A percentile compares a stretch with the other conserved stretches of the same genome.
These are phyloP conservation scores for Venusia cambrica DNA, from an alignment of 2,888 invertebrate genomes.

Conservation along the genomic window DNA sequence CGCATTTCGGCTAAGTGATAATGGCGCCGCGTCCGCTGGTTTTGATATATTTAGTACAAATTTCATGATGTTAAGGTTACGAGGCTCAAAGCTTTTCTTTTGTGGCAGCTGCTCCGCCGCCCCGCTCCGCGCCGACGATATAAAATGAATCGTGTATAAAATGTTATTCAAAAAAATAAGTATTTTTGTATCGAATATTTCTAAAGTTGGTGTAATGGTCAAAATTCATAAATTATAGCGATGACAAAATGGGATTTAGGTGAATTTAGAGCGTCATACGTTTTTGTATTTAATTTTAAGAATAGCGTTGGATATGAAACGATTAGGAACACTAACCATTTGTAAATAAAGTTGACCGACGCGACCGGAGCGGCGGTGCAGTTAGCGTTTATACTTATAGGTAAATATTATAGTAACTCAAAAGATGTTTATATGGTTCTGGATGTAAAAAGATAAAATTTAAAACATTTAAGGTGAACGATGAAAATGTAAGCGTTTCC, in stretches of 20 bases:
- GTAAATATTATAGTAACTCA: constrained; percentile 80
- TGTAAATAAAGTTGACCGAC: constrained; percentile 81
- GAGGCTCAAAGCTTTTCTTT: constrained; percentile 81
- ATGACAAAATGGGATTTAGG: constrained; percentile 75
- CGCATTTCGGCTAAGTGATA: constrained; percentile 80
- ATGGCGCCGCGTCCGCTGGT: constrained; percentile 72
- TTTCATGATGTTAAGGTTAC: constrained; percentile 80
- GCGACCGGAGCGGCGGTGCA: constrained; percentile 54
- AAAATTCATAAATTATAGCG: constrained; percentile 82
- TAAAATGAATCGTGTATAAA: constrained; percentile 77
- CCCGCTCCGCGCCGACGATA: constrained; percentile 53
- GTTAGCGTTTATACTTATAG: constrained; percentile 71
- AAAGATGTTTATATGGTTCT: constrained; percentile 82
- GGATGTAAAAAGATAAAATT: constrained; percentile 79
- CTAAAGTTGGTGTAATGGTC: constrained; percentile 82
- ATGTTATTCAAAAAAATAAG: constrained; percentile 81
- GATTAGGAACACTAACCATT: constrained; percentile 87
- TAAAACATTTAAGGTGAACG: constrained; percentile 69
- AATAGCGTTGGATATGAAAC: constrained; percentile 83
- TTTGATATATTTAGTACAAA: constrained; percentile 81
- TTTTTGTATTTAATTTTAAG: constrained; percentile 83
- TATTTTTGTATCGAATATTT: constrained; percentile 83
- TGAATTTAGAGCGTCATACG: constrained; percentile 79
- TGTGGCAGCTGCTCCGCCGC: constrained; percentile 59
- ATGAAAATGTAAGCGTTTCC: constrained; percentile 66